A percentile compares a stretch with the other conserved stretches of the same genome.
These are phyloP conservation scores for Pocillopora grandis DNA, from an alignment of 92 coral and sea anemone genomes.

Conservation along the genomic window DNA sequence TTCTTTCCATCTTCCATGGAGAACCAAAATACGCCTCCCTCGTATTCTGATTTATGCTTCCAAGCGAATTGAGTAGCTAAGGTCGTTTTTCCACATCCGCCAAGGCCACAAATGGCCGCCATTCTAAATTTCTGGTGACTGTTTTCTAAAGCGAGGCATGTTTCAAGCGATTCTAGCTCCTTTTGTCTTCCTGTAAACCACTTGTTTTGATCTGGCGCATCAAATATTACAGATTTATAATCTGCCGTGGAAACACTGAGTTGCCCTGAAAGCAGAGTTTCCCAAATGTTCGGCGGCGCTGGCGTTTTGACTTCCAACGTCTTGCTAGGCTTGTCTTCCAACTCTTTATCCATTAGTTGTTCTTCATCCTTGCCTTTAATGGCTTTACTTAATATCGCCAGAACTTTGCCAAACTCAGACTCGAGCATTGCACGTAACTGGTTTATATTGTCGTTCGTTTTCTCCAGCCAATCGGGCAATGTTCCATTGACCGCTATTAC, in stretches of 20 bases:
- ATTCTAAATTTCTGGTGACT: neutral
- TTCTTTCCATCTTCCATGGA: constrained; percentile 65
- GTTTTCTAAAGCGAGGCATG: constrained; percentile 7
- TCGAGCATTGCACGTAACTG: neutral
- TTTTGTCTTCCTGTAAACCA: constrained; percentile 49
- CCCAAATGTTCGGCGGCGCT: too few relatives aligned
- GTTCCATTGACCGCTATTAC: constrained; percentile 20
- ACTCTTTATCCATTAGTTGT: too few relatives aligned
- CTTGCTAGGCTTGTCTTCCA: too few relatives aligned
- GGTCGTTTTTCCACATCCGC: constrained; percentile 50
- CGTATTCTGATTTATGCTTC: constrained; percentile 39
- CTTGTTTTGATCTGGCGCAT: constrained; percentile 32
- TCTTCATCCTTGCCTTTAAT: too few relatives aligned
- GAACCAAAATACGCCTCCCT: constrained; percentile 82
- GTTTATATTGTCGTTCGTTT: neutral
- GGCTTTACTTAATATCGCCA: neutral
- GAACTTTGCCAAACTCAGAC: too few relatives aligned
- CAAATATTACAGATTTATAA: neutral
- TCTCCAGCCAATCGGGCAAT: neutral
- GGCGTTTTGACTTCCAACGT: too few relatives aligned
- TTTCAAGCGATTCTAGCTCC: constrained; percentile 21
- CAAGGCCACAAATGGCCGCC: constrained; percentile 38
- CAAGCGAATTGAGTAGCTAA: constrained; percentile 36
- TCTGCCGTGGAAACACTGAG: too few relatives aligned
- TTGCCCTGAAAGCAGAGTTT: neutral